A percentile compares a stretch with the other conserved stretches of the same genome.
Evolutionary conservation across 2,797 vertebrate species (phyloP).

Genomic region (Gastrophryne carolinensis): DNA sequence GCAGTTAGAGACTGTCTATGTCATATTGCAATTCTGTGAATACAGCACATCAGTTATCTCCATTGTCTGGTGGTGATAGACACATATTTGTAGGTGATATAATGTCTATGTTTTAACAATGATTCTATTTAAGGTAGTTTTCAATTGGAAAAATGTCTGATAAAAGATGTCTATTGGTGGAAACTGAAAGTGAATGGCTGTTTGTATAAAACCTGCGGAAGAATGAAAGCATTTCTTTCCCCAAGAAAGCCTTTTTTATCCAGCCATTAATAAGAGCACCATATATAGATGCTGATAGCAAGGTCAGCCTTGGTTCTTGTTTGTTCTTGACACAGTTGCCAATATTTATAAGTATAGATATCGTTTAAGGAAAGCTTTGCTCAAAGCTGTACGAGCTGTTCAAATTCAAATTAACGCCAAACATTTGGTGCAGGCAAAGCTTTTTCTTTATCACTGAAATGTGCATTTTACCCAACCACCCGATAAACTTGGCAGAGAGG

Average conservation of each 20-base stretch:
- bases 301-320: constrained; percentile 26
- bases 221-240: not conserved
- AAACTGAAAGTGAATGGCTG: constrained; percentile 21
- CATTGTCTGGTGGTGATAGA: not conserved
- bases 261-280: constrained; percentile 34
- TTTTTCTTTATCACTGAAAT: not conserved
- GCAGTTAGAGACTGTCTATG: no score
- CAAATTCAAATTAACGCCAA: not conserved
- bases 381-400: not conserved
- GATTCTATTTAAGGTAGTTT: not conserved
- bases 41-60: no score
- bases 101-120: not conserved
- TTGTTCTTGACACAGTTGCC: constrained; percentile 36
- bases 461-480: not conserved
- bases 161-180: constrained; percentile 31
- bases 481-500: not conserved
- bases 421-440: not conserved
- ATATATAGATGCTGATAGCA: constrained; percentile 19
- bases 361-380: not conserved
- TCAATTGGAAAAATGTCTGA: constrained; percentile 14
- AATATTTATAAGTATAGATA: constrained; percentile 27
- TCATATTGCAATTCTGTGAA: no score
- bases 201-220: constrained; percentile 18
- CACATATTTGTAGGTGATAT: not conserved
- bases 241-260: not conserved